Conservation (phyloP, 2,113 vertebrate genomes). For the Onychostruthus taczanowskii region DNA sequence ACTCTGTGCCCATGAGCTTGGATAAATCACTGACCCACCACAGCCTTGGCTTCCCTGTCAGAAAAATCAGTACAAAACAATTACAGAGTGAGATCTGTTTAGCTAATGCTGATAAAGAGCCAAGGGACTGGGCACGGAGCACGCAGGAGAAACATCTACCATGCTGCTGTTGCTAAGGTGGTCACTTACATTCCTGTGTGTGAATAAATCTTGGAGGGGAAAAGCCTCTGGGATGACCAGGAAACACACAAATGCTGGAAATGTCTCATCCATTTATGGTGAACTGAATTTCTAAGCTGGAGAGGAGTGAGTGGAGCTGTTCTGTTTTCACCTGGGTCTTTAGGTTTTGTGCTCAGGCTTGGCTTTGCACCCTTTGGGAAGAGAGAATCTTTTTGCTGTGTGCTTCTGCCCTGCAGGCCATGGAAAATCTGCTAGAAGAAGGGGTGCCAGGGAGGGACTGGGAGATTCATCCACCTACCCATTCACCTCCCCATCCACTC, state of each 20-base stretch:
- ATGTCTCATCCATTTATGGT: neutral
- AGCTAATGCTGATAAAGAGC: constrained; percentile 15
- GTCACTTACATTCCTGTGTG: constrained; percentile 36
- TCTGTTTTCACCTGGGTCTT: neutral
- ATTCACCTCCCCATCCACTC: neutral
- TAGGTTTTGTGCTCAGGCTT: neutral
- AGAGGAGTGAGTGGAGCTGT: neutral
- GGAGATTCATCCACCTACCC: neutral
- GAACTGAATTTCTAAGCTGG: neutral
- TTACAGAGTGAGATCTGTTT: neutral
- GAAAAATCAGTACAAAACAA: neutral
- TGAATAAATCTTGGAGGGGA: constrained; percentile 42
- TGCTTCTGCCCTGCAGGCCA: neutral
- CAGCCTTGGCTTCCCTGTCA: neutral
- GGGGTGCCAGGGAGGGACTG: neutral
- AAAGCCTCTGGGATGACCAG: constrained; percentile 19
- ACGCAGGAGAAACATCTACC: neutral
- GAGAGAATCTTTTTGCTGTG: neutral
- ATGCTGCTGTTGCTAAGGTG: neutral
- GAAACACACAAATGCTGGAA: neutral
- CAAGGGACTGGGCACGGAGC: neutral
- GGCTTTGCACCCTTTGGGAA: neutral
- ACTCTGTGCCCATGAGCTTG: neutral
- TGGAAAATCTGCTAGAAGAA: neutral
- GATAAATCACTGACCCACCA: neutral